Conservation (phyloP, 2,113 vertebrate genomes). For the Muntiacus reevesi region DNA sequence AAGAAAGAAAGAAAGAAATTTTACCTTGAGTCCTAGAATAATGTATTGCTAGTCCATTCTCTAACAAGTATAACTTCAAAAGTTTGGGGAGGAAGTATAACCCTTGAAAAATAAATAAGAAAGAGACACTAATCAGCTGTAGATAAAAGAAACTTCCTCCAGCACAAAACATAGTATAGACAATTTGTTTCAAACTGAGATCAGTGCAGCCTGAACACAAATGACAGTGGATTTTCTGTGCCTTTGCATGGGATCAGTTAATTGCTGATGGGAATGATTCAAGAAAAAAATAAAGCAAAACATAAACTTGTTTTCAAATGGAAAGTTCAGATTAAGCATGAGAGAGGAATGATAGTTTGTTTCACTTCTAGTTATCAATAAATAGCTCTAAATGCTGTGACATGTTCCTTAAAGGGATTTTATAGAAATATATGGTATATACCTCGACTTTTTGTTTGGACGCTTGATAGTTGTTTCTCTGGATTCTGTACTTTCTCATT, state of each 20-base stretch:
- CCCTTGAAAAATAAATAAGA: background rate
- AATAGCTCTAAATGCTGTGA: constrained; percentile 67
- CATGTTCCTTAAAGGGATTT: constrained; percentile 73
- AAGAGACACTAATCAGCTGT: background rate
- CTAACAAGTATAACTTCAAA: background rate
- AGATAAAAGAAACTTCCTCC: background rate
- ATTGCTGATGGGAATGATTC: background rate
- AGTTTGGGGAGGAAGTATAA: background rate
- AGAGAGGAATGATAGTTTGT: constrained; percentile 54
- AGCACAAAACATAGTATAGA: background rate
- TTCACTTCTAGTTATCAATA: constrained; percentile 66
- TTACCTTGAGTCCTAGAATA: background rate
- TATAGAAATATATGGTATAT: constrained; percentile 65
- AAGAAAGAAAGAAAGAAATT: background rate
- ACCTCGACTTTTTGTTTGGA: constrained; percentile 69
- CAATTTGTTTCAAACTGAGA: constrained; percentile 58
- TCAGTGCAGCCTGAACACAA: constrained; percentile 39
- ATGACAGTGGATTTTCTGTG: background rate
- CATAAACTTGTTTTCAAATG: constrained; percentile 50
- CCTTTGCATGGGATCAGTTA: background rate
- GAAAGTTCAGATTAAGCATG: constrained; percentile 64
- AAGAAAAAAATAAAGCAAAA: constrained; percentile 39
- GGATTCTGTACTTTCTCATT: constrained; percentile 40
- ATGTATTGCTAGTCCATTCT: background rate
- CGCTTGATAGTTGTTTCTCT: constrained; percentile 60